Evolutionary conservation across 1,140 invertebrate genomes (phyloP).

Genomic region (Contarinia nasturtii): DNA sequence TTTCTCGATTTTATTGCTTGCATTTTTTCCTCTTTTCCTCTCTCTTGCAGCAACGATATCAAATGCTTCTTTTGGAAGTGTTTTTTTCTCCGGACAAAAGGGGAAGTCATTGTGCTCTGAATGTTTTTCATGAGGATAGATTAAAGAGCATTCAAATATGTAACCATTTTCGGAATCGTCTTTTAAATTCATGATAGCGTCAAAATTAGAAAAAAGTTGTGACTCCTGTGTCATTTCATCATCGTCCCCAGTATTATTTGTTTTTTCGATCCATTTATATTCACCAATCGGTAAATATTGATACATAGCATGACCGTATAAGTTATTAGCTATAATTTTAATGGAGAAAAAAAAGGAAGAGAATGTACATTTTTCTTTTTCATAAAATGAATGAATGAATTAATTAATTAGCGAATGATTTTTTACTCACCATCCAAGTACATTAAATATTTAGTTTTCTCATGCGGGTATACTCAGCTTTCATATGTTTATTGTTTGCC

Average conservation of each 20-base stretch:
- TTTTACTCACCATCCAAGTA: slow-evolving; percentile 18
- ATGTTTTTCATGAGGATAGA: slow-evolving; percentile 20
- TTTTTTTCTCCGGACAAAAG: slow-evolving; percentile 23
- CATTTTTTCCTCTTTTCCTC: no score
- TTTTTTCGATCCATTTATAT: slow-evolving; percentile 26
- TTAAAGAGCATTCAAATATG: slow-evolving; percentile 28
- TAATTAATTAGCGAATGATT: no score
- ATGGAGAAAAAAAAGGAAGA: no score
- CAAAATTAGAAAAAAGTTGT: no score
- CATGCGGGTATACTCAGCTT: slow-evolving; percentile 15
- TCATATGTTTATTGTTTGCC: slow-evolving; percentile 27
- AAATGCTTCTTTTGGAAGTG: not conserved
- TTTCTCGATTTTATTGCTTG: slow-evolving; percentile 12
- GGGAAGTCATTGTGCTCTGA: slow-evolving; percentile 31
- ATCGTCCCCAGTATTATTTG: slow-evolving; percentile 7
- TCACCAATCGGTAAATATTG: slow-evolving; percentile 19
- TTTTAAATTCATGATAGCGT: slow-evolving; percentile 9
- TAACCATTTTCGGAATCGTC: slow-evolving; percentile 25
- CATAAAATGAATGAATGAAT: no score
- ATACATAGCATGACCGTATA: slow-evolving; percentile 31
- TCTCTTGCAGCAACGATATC: no score
- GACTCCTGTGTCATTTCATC: slow-evolving; percentile 7
- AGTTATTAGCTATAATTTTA: slow-evolving; percentile 21
- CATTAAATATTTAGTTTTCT: slow-evolving; percentile 13
- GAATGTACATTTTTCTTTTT: no score